phyloP scores from a whole-genome alignment of 2,888 invertebrate species.

The Noctua janthina region DNA sequence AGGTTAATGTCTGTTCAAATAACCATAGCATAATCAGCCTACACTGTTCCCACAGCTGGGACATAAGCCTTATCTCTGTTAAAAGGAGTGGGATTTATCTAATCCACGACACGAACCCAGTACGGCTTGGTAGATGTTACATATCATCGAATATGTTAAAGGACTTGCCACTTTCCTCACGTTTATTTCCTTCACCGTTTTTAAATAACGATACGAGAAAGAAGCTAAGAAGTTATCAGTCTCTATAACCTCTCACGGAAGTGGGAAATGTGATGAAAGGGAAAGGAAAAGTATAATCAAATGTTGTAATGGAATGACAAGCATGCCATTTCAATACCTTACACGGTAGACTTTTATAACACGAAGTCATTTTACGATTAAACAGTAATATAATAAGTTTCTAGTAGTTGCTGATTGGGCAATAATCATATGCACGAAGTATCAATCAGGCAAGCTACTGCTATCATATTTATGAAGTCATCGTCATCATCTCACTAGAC shows the following conservation, averaged over 20 bases:
- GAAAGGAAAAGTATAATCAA: conserved; percentile 31
- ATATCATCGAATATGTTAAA: background rate
- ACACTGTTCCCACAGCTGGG: background rate
- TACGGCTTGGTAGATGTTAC: background rate
- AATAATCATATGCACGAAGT: background rate
- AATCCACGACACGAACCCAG: background rate
- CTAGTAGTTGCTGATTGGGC: background rate
- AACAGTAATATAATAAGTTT: background rate
- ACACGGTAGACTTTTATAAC: conserved; percentile 4
- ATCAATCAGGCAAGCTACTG: background rate
- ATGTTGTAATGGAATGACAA: conserved; percentile 11
- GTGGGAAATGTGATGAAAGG: conserved; percentile 23
- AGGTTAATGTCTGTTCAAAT: conserved; percentile 29
- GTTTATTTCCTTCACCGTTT: background rate
- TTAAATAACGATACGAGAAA: no score
- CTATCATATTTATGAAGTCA: background rate
- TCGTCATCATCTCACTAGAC: background rate
- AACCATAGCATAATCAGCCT: background rate
- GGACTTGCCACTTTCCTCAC: background rate
- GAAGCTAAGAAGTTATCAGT: background rate
- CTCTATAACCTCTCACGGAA: background rate
- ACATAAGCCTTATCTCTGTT: background rate
- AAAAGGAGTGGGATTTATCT: background rate
- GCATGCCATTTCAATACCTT: conserved; percentile 8
- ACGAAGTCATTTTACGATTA: background rate